Percentiles rank a stretch among this genome's conserved stretches.
Evolutionary conservation across 2,888 invertebrate species (phyloP).

Genomic region (Chymomyza caudatula): DNA sequence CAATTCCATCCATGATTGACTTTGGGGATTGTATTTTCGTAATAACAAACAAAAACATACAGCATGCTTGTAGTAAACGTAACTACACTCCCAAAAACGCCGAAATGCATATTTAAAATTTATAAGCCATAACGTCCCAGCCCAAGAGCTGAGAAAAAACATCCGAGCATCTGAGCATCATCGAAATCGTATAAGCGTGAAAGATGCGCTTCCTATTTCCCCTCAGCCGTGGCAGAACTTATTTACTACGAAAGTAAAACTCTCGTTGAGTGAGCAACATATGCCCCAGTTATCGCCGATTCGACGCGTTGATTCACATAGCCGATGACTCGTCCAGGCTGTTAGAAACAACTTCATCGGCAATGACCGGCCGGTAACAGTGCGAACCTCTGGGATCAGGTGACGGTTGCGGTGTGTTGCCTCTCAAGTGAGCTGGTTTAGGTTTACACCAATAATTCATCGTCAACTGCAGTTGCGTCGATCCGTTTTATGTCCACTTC

Average conservation of each 20-base stretch:
- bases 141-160: slow-evolving; percentile 14
- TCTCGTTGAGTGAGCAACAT: slow-evolving; percentile 59
- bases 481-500: slow-evolving; percentile 51
- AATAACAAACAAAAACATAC: slow-evolving; percentile 56
- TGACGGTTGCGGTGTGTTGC: slow-evolving; percentile 66
- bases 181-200: slow-evolving; percentile 41
- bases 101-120: slow-evolving; percentile 52
- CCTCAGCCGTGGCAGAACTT: slow-evolving; percentile 15
- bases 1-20: slow-evolving; percentile 45
- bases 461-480: slow-evolving; percentile 62
- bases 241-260: slow-evolving; percentile 44
- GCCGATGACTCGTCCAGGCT: slow-evolving; percentile 26
- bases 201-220: slow-evolving; percentile 57
- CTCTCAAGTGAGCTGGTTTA: slow-evolving; percentile 66
- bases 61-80: slow-evolving; percentile 45
- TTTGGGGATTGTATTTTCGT: slow-evolving; percentile 46
- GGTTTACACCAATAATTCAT: slow-evolving; percentile 69
- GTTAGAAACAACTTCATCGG: slow-evolving; percentile 46
- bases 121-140: slow-evolving; percentile 63
- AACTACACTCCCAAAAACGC: slow-evolving; percentile 37
- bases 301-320: slow-evolving; percentile 23
- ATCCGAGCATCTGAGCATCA: slow-evolving; percentile 18
- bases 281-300: slow-evolving; percentile 34
- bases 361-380: slow-evolving; percentile 27
- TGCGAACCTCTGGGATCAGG: slow-evolving; percentile 64